Base-by-base conservation (phyloP, 2,888 invertebrate species). In the Torymus auratus region DNA sequence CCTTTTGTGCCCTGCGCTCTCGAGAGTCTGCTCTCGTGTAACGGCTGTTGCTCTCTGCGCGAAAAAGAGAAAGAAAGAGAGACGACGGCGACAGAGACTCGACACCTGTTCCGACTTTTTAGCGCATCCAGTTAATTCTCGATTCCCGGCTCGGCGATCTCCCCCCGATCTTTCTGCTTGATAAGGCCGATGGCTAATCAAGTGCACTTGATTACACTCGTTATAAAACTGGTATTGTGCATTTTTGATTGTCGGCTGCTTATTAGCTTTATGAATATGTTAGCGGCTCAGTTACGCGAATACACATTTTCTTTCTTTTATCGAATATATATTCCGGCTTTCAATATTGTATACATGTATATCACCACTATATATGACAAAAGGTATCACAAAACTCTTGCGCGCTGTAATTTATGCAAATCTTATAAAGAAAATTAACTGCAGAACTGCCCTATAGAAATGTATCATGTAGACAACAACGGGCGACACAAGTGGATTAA, bases 41-140 rank as follows among this genome's bases (percentile, higher is more conserved):
- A 41, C 41, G 41, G 56, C 78, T 20, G 41, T 13, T 15, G 23
- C 61, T 12, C 4, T 17, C 50, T 41, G 7, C 7, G 41, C 41
- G 41, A 41, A 10, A 41, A 41, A 14, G 52, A 15, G 65, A 65
- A n/a, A 65, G 12, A 72, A 50, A 64, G 15, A 60, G 20, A 55
- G 60, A 52, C 17, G 50, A 69, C 7, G 70, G 17, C 17, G 50
- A 17, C 13, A 28, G 53, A 64, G 69, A 15, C 67, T 73, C 69
- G 68, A 77, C 80, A 80, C 80, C 80, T 80, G 76, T 72, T 68
- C 80, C n/a, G 23, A 41, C 58, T 55, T 52, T 65, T 60, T n/a
- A 41, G 55, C 56, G 52, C 17, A 28, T 64, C 52, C n/a, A 12
- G 41, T 71, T 75, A 71, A 75, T 74, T 72, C 61, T 23, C 62